Base-by-base conservation (phyloP, 1,140 invertebrate species). In the Tachypleus tridentatus region DNA sequence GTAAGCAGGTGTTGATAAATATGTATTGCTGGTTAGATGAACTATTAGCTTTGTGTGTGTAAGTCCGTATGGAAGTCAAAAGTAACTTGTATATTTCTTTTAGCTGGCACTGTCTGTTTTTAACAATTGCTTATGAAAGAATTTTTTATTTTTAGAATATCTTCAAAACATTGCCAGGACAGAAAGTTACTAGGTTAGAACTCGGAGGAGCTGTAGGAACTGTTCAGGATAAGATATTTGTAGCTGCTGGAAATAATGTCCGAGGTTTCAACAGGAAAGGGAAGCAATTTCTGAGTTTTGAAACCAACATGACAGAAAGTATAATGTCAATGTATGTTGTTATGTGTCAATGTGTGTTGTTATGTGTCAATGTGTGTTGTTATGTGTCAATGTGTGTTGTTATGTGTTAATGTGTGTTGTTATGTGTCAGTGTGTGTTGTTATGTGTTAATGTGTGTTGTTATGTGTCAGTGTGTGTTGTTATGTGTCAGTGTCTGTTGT, bases 261-360 rank as follows among this genome's bases (percentile, higher is more conserved):
- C 84, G 84, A 74, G 92, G 91, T 47, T 95, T 83, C 70, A 91
- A 87, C 0, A 89, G 85, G 75, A 95, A 93, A 76, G 92, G 93
- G 50, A 94, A 96, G 81, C 82, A 94, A 68, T 97, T 97, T 77
- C 80, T 95, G 3, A 84, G 84, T 59, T 91, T 96, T 75, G 89
- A 94, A 75, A 93, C 91, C n/a, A 90, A 89, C 72, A 80, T 95
- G 56, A 89, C 91, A 4, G 91, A 97, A 79, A 80, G 85, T 4
- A 91, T 97, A 3, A 68, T 59, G 61, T 72, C 56, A 53, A 72
- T 62, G 63, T 72, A 59, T 63, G 69, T 63, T 62, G 58, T 51
- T 50, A 29, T 29, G 29, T 29, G 29, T 29, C 67, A 5, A 57
- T 29, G 29, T 2, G 2, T 29, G 29, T 29, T 29, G 0, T 29